Base-by-base conservation (phyloP, 2,797 vertebrate species). In the Taeniopygia guttata region DNA sequence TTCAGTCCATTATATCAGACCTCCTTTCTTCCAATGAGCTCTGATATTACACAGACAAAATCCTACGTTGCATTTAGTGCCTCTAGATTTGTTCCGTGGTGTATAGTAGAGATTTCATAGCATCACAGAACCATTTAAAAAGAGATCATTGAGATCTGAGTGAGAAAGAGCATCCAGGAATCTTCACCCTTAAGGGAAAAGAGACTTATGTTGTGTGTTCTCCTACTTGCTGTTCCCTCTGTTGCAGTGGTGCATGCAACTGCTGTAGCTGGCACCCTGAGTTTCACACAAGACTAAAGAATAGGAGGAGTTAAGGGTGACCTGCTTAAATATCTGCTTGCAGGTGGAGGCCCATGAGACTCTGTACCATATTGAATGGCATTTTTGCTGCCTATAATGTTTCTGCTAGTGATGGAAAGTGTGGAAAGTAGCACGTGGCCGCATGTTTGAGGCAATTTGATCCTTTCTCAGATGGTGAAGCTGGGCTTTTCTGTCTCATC, bases 311-410 rank as follows among this genome's bases (percentile, higher is more conserved):
- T 43, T 70, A 10, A 45, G 51, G 22, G 23, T 77, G 60, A 76
- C 60, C 60, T 66, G 63, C 27, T 73, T 62, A 85, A 82, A 43
- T 82, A 59, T 87, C 45, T 88, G 3, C 78, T 66, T 26, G 75
- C 38, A 80, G 8, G 16, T 78, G n/a, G 59, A 87, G 48, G 60
- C 40, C 36, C 48, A 11, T 1, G 20, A 52, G 43, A 56, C 40
- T 76, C 36, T 20, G 11, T 68, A n/a, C 36, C 67, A 55, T 89
- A 69, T 29, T 89, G 63, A 91, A 84, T 72, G 69, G 25, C 73
- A 62, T 81, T 95, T 91, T 93, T 93, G 32, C 48, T 91, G 49
- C 76, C 62, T 78, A 9, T 85, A 83, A 60, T 56, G 30, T 88
- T 94, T 90, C 80, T 81, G 17, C 25, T 73, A 36, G 46, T 3